Percentiles rank a stretch among this genome's conserved stretches.
Evolutionary conservation across 2,797 vertebrate species (phyloP).

Genomic region (Hylomyscus alleni): DNA sequence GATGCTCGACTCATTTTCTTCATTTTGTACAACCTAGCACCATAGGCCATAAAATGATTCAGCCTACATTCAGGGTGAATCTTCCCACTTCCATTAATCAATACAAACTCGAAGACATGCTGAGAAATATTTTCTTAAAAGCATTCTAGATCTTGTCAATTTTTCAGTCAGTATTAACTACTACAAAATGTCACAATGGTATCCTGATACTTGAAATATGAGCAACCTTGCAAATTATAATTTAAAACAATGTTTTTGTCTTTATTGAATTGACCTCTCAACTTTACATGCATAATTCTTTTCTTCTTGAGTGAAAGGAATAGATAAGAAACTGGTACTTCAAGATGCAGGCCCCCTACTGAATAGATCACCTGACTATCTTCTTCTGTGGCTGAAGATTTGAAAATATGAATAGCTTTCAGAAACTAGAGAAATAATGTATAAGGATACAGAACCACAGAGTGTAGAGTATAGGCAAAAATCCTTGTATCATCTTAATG

Average conservation of each 20-base stretch:
- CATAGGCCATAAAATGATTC: not conserved
- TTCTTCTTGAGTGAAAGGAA: not conserved
- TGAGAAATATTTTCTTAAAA: not conserved
- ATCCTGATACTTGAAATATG: not conserved
- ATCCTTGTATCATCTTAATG: not conserved
- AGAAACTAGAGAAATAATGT: not conserved
- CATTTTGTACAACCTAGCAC: not conserved
- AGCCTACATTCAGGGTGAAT: not conserved
- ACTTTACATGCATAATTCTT: not conserved
- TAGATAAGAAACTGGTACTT: not conserved
- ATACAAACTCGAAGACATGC: not conserved
- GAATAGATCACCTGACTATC: not conserved
- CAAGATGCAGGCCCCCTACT: not conserved
- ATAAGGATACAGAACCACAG: fast-evolving
- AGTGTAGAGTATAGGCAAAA: not conserved
- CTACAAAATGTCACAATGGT: not conserved
- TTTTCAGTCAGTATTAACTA: not conserved
- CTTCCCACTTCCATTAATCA: not conserved
- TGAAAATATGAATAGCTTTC: not conserved
- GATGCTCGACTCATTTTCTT: not conserved
- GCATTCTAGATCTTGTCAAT: not conserved
- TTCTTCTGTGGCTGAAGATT: not conserved
- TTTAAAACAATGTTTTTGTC: not conserved
- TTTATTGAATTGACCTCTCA: not conserved
- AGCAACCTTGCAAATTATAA: not conserved